Evolutionary conservation across 2,888 invertebrate genomes (phyloP), one percentile per base, ranked within the genome.

Genomic region (Rhorus exstirpatorius): DNA sequence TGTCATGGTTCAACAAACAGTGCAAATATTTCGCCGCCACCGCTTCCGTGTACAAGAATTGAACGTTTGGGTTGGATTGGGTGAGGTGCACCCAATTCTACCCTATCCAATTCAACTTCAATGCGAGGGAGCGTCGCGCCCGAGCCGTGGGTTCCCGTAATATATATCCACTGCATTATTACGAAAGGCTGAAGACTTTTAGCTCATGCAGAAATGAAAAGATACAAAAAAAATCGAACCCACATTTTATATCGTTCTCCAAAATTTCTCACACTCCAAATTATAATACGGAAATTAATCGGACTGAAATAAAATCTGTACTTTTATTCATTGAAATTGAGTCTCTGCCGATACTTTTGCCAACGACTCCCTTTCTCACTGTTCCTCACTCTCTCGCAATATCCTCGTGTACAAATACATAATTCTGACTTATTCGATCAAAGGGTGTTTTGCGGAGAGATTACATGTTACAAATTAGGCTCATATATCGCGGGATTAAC

Each of bases 401-500:
- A 63, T 44, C 41, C 35, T 68, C 53, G 19, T 38, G 21, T 53
- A 55, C 63, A 31, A 14, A 35, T 12, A 10, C 68, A 60, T 72
- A 74, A 81, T 89, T 89, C 90, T 88, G 86, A 90, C 80, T 89
- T 88, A 83, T 76, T 70, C 58, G 79, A 86, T 87, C 63, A 49
- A 83, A 79, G 60, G 61, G 55, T 83, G 83, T 78, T 88, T 90
- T 88, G 83, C 83, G 58, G 63, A 84, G 86, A 90, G 90, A 90
- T 90, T 90, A 90, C 88, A 86, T 87, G 88, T 88, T 89, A 91
- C 88, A 90, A 91, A 91, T 88, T 90, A 89, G 88, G 3, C 85
- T 87, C 88, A 91, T 91, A 91, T 90, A 90, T 91, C 83, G 88
- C 78, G 81, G 90, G 91, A 91, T 91, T 90, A 91, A 58, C 81